phyloP scores from a whole-genome alignment of 2,888 invertebrate genomes.

The Leuctra nigra region DNA sequence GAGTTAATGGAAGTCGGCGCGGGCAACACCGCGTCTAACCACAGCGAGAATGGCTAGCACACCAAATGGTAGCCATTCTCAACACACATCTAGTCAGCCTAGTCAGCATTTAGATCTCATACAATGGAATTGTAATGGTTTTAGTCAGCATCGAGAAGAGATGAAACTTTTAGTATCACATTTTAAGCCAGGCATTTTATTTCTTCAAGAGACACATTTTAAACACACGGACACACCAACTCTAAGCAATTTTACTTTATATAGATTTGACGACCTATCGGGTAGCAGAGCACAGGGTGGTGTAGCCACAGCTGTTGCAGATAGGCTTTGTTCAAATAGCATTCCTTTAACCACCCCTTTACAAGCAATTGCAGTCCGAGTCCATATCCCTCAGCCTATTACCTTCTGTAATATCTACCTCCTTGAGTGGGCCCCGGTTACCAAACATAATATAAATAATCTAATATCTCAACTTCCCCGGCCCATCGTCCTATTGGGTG shows the following conservation, averaged over 20 bases:
- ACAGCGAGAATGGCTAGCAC: no score
- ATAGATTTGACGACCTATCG: neutral
- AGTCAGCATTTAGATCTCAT: neutral
- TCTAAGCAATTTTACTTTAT: neutral
- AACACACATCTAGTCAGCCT: no score
- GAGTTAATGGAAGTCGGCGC: no score
- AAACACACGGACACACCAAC: neutral
- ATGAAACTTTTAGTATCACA: neutral
- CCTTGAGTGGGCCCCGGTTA: constrained; percentile 2
- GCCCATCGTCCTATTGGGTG: constrained; percentile 2
- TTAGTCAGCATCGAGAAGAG: neutral
- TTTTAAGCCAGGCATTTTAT: constrained; percentile 9
- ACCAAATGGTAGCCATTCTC: no score
- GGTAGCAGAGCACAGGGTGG: constrained; percentile 5
- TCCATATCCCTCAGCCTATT: neutral
- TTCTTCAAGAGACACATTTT: constrained; percentile 15
- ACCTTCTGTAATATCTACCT: constrained; percentile 1
- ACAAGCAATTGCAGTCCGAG: constrained; percentile 8
- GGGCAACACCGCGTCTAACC: no score
- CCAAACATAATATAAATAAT: neutral
- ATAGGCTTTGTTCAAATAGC: neutral
- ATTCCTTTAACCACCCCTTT: constrained; percentile 6
- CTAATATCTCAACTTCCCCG: neutral
- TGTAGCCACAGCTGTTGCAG: neutral
- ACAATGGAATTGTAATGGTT: constrained; percentile 17